Conservation (phyloP, 1,140 invertebrate species). For the Drosophila orena region DNA sequence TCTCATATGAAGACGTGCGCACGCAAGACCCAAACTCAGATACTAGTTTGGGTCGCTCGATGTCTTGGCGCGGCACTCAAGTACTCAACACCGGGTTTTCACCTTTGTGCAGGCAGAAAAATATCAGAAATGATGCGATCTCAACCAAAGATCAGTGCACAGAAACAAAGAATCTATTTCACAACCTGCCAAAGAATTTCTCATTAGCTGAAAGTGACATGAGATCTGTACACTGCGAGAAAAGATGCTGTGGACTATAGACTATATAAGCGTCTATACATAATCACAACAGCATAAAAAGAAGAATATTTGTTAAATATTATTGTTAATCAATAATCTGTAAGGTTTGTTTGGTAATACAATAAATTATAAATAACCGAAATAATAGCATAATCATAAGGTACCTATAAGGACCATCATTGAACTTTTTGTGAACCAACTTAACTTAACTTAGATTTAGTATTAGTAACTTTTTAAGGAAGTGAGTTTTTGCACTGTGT, state of each 20-base stretch:
- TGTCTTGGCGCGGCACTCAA: conserved; percentile 29
- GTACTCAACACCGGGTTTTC: conserved; percentile 67
- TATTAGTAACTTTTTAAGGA: not conserved
- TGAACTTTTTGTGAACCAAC: too few relatives aligned
- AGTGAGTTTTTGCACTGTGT: conserved; percentile 14
- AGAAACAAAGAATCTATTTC: conserved; percentile 44
- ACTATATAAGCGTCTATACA: too few relatives aligned
- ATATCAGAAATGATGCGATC: conserved; percentile 29
- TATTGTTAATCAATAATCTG: too few relatives aligned
- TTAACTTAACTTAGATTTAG: not conserved
- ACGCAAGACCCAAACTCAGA: conserved; percentile 45
- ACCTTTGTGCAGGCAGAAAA: conserved; percentile 58
- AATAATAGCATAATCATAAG: too few relatives aligned
- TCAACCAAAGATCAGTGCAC: conserved; percentile 19
- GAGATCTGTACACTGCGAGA: conserved; percentile 18
- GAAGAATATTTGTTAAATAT: too few relatives aligned
- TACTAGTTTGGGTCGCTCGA: conserved; percentile 37
- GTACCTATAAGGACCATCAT: too few relatives aligned
- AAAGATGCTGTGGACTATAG: not conserved
- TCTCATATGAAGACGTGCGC: conserved; percentile 59
- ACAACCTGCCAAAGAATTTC: conserved; percentile 24
- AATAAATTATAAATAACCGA: too few relatives aligned
- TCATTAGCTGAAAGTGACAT: conserved; percentile 45
- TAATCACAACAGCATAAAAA: too few relatives aligned
- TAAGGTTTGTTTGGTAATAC: too few relatives aligned